A percentile compares a stretch with the other conserved stretches of the same genome.
Evolutionary conservation across 2,113 vertebrate genomes (phyloP).

Genomic region (Columba janthina): DNA sequence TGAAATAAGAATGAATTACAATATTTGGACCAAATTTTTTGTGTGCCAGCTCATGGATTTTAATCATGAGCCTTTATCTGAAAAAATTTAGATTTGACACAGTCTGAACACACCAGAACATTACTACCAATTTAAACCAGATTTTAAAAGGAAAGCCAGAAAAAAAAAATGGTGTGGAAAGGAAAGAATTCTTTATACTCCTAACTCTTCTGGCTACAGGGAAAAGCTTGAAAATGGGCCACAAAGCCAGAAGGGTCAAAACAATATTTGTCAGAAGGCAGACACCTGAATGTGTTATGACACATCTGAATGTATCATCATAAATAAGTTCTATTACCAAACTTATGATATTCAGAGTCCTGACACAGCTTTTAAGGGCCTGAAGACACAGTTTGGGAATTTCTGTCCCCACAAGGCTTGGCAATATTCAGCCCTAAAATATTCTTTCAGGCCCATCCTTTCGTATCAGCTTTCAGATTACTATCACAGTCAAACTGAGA

Average conservation of each 20-base stretch:
- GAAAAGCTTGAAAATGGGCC: neutral
- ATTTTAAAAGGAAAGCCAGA: neutral
- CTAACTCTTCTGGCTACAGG: neutral
- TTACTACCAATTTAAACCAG: neutral
- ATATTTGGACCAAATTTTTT: neutral
- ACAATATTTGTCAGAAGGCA: neutral
- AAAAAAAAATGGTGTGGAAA: neutral
- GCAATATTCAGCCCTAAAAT: neutral
- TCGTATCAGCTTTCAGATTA: neutral
- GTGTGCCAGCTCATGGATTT: neutral
- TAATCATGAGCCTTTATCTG: neutral
- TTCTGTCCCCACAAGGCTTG: neutral
- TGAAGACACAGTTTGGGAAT: neutral
- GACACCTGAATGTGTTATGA: neutral
- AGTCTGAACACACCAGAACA: neutral
- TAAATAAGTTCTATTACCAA: neutral
- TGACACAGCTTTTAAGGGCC: neutral
- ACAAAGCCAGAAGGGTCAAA: neutral
- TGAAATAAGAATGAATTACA: neutral
- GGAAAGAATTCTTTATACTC: neutral
- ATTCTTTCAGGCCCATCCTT: neutral
- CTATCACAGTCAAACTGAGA: neutral
- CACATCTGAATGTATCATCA: neutral
- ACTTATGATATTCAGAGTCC: neutral
- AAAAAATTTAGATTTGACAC: neutral